Evolutionary conservation across 2,797 vertebrate species (phyloP).

Genomic region (Salarias fasciatus): DNA sequence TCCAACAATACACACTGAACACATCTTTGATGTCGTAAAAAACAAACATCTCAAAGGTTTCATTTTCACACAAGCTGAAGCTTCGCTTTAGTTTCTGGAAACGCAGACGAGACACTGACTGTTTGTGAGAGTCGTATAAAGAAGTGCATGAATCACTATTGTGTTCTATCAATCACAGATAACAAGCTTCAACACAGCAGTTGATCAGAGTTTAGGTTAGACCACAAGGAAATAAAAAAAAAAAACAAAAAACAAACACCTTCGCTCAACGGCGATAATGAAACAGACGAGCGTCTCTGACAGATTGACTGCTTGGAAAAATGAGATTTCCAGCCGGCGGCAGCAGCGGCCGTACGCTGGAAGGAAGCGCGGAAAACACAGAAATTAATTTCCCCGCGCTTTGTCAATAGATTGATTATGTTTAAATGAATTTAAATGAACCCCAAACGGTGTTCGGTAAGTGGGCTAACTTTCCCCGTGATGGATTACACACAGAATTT

Average conservation of each 20-base stretch:
- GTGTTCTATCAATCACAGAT: slow-evolving; percentile 5
- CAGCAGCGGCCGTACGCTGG: not conserved
- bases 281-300: not conserved
- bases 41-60: not conserved
- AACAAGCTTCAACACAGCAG: slow-evolving; percentile 21
- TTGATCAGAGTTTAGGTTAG: slow-evolving; percentile 31
- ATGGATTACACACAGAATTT: slow-evolving; percentile 16
- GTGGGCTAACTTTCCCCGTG: slow-evolving; percentile 2
- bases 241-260: slow-evolving; percentile 6
- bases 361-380: not conserved
- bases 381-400: slow-evolving; percentile 15
- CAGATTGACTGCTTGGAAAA: slow-evolving; percentile 15
- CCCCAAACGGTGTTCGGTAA: not conserved
- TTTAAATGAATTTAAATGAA: slow-evolving; percentile 33
- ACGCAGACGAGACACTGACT: not conserved
- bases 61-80: not conserved
- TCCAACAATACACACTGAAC: too few relatives aligned
- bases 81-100: too few relatives aligned
- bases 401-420: slow-evolving; percentile 36
- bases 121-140: slow-evolving; percentile 8
- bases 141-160: slow-evolving; percentile 15
- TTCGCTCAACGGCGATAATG: slow-evolving; percentile 18
- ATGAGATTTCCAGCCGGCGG: slow-evolving; percentile 11
- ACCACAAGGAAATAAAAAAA: slow-evolving; percentile 9
- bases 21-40: too few relatives aligned